These are phyloP conservation scores for Tachina fera DNA, from an alignment of 2,888 invertebrate species.

Conservation along the genomic window DNA sequence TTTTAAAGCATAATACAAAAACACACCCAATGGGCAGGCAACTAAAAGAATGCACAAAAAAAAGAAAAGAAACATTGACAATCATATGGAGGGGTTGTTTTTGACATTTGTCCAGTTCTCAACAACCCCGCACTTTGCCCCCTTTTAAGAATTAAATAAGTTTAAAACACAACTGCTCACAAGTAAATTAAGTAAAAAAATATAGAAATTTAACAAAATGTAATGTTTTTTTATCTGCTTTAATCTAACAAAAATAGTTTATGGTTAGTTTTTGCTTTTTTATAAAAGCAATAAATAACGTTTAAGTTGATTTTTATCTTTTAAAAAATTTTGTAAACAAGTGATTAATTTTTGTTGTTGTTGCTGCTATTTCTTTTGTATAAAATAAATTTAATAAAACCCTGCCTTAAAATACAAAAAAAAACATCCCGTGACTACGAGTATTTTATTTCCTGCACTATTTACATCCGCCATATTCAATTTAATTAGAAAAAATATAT, in stretches of 20 bases:
- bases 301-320: no score
- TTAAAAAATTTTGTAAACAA: no score
- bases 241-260: no score
- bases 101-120: conserved; percentile 62
- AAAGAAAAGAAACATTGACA: conserved; percentile 58
- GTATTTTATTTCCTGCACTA: conserved; percentile 45
- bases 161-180: conserved; percentile 57
- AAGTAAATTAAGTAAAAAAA: conserved; percentile 8
- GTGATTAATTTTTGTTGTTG: no score
- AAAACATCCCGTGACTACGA: conserved; percentile 46
- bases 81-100: conserved; percentile 67
- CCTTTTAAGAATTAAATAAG: conserved; percentile 3
- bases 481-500: conserved; percentile 20
- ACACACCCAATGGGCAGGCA: conserved; percentile 64
- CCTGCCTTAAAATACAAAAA: conserved; percentile 2
- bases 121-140: conserved; percentile 26
- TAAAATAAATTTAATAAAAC: conserved; percentile 22
- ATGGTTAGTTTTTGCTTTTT: no score
- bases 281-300: no score
- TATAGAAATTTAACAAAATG: conserved; percentile 3
- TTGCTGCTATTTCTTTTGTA: neutral
- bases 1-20: conserved; percentile 28
- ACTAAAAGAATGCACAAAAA: conserved; percentile 10
- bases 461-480: conserved; percentile 54
- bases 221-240: no score